Evolutionary conservation across 2,113 vertebrate species (phyloP).

Genomic region (Nothocercus nigrocapillus): DNA sequence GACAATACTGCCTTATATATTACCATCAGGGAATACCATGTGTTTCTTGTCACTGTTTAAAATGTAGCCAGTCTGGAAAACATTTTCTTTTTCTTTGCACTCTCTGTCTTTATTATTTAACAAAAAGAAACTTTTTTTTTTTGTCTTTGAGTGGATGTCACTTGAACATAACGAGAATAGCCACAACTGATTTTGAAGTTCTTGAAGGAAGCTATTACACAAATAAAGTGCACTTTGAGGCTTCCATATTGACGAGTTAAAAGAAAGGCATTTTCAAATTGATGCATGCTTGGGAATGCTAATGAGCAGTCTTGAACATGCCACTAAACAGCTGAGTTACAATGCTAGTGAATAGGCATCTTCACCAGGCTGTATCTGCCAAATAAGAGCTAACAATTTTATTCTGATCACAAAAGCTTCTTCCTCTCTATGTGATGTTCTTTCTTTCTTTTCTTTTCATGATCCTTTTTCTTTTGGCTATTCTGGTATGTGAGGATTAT

Average conservation of each 20-base stretch:
- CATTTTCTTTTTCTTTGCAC: not conserved
- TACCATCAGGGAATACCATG: not conserved
- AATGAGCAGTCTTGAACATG: conserved; percentile 32
- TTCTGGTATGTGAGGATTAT: not conserved
- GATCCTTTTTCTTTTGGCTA: not conserved
- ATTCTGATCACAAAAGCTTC: not conserved
- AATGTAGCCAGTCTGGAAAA: not conserved
- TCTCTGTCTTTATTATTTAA: not conserved
- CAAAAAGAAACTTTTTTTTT: not conserved
- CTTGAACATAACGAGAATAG: conserved; percentile 21
- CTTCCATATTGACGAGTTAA: not conserved
- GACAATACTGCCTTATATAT: not conserved
- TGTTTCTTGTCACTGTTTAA: not conserved
- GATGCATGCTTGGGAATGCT: conserved; percentile 52
- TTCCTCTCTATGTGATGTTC: not conserved
- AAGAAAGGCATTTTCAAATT: conserved; percentile 45
- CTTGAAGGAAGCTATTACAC: conserved; percentile 19
- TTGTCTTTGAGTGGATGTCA: conserved; percentile 1
- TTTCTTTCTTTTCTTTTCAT: not conserved
- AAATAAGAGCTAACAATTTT: conserved; percentile 1
- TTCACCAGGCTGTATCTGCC: not conserved
- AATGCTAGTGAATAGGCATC: not conserved
- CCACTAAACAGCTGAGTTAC: conserved; percentile 1
- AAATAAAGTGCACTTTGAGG: conserved; percentile 54
- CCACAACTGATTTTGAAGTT: conserved; percentile 31